Conservation (phyloP, 1,140 invertebrate species). For the Lucilia sericata region DNA sequence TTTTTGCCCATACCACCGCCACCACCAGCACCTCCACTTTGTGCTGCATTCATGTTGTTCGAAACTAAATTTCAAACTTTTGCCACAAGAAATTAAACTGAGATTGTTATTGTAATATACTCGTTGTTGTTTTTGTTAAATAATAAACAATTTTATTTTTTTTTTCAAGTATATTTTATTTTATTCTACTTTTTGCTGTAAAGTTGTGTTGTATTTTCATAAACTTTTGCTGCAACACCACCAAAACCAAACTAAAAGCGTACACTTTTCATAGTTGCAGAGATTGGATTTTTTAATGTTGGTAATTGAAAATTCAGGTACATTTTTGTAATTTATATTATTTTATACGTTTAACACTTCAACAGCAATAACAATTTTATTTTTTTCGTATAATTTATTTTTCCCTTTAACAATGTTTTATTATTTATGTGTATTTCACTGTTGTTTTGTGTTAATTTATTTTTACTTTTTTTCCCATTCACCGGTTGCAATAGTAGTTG, state of each 20-base stretch:
- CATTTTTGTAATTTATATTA: neutral
- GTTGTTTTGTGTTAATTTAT: too few species aligned
- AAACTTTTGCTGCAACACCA: neutral
- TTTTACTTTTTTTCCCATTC: too few species aligned
- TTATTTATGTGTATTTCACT: too few species aligned
- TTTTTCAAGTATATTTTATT: neutral
- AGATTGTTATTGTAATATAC: too few species aligned
- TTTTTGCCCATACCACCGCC: conserved; percentile 68
- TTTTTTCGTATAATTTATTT: neutral
- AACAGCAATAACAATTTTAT: neutral
- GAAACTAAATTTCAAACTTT: conserved; percentile 1
- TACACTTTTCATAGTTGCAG: too few species aligned
- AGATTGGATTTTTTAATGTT: neutral
- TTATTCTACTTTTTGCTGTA: neutral
- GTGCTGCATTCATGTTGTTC: conserved; percentile 68
- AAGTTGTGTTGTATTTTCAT: neutral
- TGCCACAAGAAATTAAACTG: neutral
- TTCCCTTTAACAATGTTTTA: too few species aligned
- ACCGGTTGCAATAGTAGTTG: too few species aligned
- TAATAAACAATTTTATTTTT: neutral
- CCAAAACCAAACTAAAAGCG: neutral
- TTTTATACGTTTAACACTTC: neutral
- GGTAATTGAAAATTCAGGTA: neutral
- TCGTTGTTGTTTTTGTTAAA: neutral
- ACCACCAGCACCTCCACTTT: conserved; percentile 68